Evolutionary conservation across 1,140 invertebrate species (phyloP).

Genomic region (Eumaeus atala): DNA sequence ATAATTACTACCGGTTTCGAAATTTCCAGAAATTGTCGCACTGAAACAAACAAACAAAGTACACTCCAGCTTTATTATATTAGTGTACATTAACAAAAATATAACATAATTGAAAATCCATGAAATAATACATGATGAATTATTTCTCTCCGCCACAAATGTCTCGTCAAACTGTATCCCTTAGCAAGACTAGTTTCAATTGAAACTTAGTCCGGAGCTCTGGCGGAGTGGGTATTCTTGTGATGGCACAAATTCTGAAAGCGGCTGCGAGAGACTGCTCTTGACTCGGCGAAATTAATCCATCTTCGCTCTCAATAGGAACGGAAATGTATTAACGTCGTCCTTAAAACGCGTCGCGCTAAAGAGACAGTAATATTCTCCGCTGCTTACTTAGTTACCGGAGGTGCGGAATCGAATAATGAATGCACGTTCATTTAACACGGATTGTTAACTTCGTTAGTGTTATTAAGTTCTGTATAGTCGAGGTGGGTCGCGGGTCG

Average conservation of each 20-base stretch:
- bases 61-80: too few relatives aligned
- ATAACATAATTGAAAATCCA: too few relatives aligned
- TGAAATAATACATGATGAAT: too few relatives aligned
- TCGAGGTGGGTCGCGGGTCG: too few relatives aligned
- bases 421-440: constrained; percentile 4
- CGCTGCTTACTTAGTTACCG: constrained; percentile 11
- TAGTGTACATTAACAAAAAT: too few relatives aligned
- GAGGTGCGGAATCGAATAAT: constrained; percentile 13
- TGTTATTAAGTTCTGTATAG: too few relatives aligned
- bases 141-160: constrained; percentile 36
- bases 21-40: too few relatives aligned
- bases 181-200: constrained; percentile 55
- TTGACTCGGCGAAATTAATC: constrained; percentile 65
- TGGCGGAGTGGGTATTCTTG: constrained; percentile 46
- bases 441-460: background rate
- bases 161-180: constrained; percentile 54
- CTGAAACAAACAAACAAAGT: too few relatives aligned
- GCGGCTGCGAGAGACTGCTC: constrained; percentile 48
- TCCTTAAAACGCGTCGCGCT: constrained; percentile 20
- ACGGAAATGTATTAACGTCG: constrained; percentile 52
- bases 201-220: constrained; percentile 49
- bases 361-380: constrained; percentile 8
- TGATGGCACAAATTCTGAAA: constrained; percentile 42
- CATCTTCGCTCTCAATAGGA: constrained; percentile 55
- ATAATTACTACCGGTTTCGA: too few relatives aligned